Percentiles rank a stretch among this genome's conserved stretches.
These are phyloP conservation scores for Liparis tanakae DNA, from an alignment of 2,797 vertebrate genomes.

Conservation along the genomic window DNA sequence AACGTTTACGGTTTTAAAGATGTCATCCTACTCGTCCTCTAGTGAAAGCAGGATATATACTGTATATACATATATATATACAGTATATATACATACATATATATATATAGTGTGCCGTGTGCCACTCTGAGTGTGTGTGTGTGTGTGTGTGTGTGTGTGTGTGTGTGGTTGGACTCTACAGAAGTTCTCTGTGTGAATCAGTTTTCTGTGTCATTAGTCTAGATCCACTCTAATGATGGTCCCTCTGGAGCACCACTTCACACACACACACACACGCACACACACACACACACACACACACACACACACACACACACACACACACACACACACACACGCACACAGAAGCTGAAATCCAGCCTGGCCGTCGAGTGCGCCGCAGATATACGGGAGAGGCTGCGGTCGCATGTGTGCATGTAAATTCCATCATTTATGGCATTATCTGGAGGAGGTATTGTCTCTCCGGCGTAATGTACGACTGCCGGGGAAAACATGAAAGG, in stretches of 20 bases:
- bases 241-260: slow-evolving; percentile 83
- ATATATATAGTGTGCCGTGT: neutral
- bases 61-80: neutral
- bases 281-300: slow-evolving; percentile 44
- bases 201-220: slow-evolving; percentile 84
- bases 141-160: slow-evolving; percentile 35
- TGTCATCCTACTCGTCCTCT: neutral
- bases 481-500: slow-evolving; percentile 77
- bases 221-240: slow-evolving; percentile 85
- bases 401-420: slow-evolving; percentile 83
- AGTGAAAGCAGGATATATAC: slow-evolving; percentile 1
- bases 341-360: slow-evolving; percentile 47
- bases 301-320: slow-evolving; percentile 57
- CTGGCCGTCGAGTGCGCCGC: slow-evolving; percentile 47
- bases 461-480: slow-evolving; percentile 80
- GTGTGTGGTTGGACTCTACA: slow-evolving; percentile 56
- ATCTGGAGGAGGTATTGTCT: slow-evolving; percentile 87
- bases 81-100: too few relatives aligned
- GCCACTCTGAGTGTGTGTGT: neutral
- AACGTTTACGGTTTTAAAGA: neutral
- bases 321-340: slow-evolving; percentile 44
- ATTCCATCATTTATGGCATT: slow-evolving; percentile 87
- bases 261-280: slow-evolving; percentile 58
- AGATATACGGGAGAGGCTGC: slow-evolving; percentile 71
- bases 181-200: slow-evolving; percentile 77